Base-by-base conservation (phyloP, 2,888 invertebrate genomes). In the Arge pagana region DNA sequence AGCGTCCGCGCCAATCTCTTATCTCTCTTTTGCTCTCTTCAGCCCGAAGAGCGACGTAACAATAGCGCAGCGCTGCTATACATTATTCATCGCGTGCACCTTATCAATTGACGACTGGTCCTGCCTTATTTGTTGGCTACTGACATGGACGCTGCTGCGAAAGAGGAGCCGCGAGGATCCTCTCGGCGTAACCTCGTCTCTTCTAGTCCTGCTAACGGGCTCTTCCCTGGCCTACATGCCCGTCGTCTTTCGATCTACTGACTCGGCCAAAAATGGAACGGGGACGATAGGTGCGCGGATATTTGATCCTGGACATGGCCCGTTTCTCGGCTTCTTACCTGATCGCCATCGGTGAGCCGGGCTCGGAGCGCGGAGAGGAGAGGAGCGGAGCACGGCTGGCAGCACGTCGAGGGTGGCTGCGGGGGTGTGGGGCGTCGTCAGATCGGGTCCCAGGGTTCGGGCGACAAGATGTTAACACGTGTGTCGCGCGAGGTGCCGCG, bases 401-500 rank as follows among this genome's bases (percentile, higher is more conserved):
- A n/a, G n/a, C 31, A 21, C 11, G 33, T 35, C 45, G 24, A 19
- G 43, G 26, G 23, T 28, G 30, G 45, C 18, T 35, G 54, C 56
- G 19, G 48, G 41, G 50, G 28, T 35, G 31, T 30, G 4, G 42
- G 40, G 7, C 41, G 56, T 35, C 16, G 50, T 58, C 59, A 53
- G 50, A 51, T 35, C 36, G 50, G 40, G 55, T 56, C 52, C 53
- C 26, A 54, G 60, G 61, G 61, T 63, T 66, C 59, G 67, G 66
- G 62, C 70, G 67, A 72, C 72, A 71, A 67, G 66, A 67, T 72
- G 72, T 72, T 72, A 72, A 72, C 72, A 72, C 64, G 65, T 62
- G 66, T 70, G 70, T 66, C 59, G 59, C 61, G 57, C 36, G 56
- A 58, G 58, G 58, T 62, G 54, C 59, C 57, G 48, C 52, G 65